Evolutionary conservation across 2,113 vertebrate genomes (phyloP).

Genomic region (Kryptolebias marmoratus): DNA sequence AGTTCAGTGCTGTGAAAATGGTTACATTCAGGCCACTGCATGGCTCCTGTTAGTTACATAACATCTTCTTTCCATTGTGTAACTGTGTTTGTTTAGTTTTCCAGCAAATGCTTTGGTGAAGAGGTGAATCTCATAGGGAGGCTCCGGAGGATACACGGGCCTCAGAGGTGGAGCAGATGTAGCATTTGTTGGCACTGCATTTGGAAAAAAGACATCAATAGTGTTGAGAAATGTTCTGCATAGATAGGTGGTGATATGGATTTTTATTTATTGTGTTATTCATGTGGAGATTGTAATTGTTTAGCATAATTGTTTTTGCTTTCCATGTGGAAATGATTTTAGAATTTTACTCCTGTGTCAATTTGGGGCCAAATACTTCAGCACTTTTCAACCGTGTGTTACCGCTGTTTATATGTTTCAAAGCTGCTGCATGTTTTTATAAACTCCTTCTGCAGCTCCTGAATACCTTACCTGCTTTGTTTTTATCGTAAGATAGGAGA

Average conservation of each 20-base stretch:
- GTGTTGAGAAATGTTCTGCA: slow-evolving; percentile 64
- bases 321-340: slow-evolving; percentile 40
- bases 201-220: slow-evolving; percentile 76
- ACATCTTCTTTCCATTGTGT: slow-evolving; percentile 64
- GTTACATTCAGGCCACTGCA: slow-evolving; percentile 44
- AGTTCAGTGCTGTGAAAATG: slow-evolving; percentile 46
- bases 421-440: slow-evolving; percentile 37
- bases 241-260: slow-evolving; percentile 34
- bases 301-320: slow-evolving; percentile 27
- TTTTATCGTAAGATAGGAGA: slow-evolving; percentile 8
- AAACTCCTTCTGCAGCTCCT: slow-evolving; percentile 17
- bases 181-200: slow-evolving; percentile 70
- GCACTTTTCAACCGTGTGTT: slow-evolving; percentile 16
- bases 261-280: slow-evolving; percentile 50
- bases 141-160: slow-evolving; percentile 62
- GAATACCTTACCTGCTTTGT: slow-evolving; percentile 26
- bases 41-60: slow-evolving; percentile 59
- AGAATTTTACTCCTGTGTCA: slow-evolving; percentile 36
- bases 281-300: slow-evolving; percentile 44
- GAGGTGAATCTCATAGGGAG: slow-evolving; percentile 59
- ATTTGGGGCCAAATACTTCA: slow-evolving; percentile 17
- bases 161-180: slow-evolving; percentile 71
- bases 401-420: slow-evolving; percentile 29
- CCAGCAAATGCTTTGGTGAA: slow-evolving; percentile 60
- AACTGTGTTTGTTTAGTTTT: slow-evolving; percentile 75